Percentiles rank a stretch among this genome's conserved stretches.
Conservation (phyloP, 2,113 vertebrate species). For the Leptodactylus fuscus region DNA sequence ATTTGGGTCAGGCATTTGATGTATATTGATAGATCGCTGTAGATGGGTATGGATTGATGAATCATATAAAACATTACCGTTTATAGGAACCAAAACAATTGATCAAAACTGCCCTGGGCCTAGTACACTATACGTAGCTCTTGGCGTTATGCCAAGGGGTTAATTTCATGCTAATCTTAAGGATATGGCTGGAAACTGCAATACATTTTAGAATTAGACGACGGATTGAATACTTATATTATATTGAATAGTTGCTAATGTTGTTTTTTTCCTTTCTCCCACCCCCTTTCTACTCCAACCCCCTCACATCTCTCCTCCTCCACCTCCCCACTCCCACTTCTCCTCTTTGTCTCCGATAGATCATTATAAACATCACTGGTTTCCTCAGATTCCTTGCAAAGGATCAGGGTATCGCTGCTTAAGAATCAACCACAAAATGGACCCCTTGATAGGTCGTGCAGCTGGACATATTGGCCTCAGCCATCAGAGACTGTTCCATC, state of each 20-base stretch:
- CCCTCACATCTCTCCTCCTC: background rate
- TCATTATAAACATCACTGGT: constrained; percentile 79
- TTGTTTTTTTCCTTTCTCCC: background rate
- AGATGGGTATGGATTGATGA: background rate
- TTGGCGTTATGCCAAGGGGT: background rate
- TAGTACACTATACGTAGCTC: background rate
- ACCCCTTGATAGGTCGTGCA: constrained; percentile 77
- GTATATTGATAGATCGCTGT: background rate
- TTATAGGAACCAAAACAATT: background rate
- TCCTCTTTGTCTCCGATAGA: constrained; percentile 67
- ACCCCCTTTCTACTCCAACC: background rate
- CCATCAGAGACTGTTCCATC: constrained; percentile 75
- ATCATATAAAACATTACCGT: background rate
- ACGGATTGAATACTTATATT: background rate
- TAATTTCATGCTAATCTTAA: background rate
- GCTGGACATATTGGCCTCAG: constrained; percentile 74
- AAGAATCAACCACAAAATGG: constrained; percentile 81
- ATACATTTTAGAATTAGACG: background rate
- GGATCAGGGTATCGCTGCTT: constrained; percentile 81
- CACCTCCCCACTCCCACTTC: constrained; percentile 34
- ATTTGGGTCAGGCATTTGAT: background rate
- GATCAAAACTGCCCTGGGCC: background rate
- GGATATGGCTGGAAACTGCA: too few species aligned
- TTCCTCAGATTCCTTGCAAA: constrained; percentile 74
- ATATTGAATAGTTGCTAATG: constrained; percentile 22